Conservation (phyloP, 2,113 vertebrate species). For the Triplophysa siluroides region DNA sequence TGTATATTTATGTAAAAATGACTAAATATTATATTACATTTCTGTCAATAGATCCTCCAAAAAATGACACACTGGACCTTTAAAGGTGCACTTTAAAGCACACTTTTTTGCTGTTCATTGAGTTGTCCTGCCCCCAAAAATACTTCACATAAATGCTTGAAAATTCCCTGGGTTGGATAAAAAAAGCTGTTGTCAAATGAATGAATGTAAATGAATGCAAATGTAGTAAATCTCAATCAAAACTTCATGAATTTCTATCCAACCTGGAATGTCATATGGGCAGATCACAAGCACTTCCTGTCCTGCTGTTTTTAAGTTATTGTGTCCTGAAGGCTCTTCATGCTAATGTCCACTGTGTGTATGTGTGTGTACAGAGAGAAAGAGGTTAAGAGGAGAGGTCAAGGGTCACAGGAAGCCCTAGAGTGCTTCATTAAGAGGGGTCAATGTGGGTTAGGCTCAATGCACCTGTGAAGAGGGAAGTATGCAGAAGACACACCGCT, state of each 20-base stretch:
- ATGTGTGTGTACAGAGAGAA: constrained; percentile 22
- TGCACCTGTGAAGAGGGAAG: constrained; percentile 50
- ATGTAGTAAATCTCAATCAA: background rate
- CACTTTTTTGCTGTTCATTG: no score
- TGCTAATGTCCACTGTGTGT: constrained; percentile 42
- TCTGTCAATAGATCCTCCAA: no score
- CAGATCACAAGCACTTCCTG: constrained; percentile 54
- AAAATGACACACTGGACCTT: no score
- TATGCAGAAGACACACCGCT: background rate
- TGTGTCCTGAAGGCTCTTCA: constrained; percentile 53
- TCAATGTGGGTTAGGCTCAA: constrained; percentile 29
- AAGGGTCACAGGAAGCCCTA: constrained; percentile 57
- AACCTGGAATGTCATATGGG: constrained; percentile 21
- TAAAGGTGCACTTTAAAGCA: no score
- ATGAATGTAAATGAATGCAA: background rate
- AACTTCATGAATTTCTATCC: background rate
- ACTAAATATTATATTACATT: no score
- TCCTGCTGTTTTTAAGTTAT: constrained; percentile 40
- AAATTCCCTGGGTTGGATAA: no score
- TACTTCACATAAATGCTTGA: no score
- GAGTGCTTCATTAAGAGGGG: constrained; percentile 50
- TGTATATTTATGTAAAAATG: no score
- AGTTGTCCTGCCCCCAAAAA: no score
- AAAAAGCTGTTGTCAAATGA: no score
- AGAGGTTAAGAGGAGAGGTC: constrained; percentile 51